A percentile compares a stretch with the other conserved stretches of the same genome.
Evolutionary conservation across 2,888 invertebrate genomes (phyloP).

Genomic region (Cryptus armator): DNA sequence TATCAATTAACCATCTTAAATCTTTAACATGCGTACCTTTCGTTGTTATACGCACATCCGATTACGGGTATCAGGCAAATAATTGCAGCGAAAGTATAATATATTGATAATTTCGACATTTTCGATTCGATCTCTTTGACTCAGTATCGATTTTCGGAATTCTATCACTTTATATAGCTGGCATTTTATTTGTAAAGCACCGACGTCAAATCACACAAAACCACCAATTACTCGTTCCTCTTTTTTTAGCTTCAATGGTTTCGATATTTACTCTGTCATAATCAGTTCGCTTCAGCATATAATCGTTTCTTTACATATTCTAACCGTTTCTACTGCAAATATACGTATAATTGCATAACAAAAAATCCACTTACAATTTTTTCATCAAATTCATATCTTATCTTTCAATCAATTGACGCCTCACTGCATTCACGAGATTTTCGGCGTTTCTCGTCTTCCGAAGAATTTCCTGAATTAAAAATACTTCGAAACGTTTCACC

Average conservation of each 20-base stretch:
- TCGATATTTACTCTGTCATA: too few species aligned
- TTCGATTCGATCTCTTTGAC: background rate
- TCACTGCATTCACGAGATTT: too few species aligned
- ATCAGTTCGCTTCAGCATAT: too few species aligned
- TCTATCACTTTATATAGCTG: background rate
- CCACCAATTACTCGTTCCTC: background rate
- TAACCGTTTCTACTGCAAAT: too few species aligned
- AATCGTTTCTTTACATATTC: too few species aligned
- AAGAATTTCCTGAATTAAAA: too few species aligned
- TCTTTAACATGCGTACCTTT: background rate
- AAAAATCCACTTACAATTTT: too few species aligned
- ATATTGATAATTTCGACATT: slow-evolving; percentile 3
- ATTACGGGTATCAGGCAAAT: background rate
- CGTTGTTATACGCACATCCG: background rate
- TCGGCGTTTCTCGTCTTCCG: too few species aligned
- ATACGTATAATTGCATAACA: too few species aligned
- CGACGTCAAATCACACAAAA: background rate
- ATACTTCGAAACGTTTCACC: too few species aligned
- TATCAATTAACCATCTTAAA: background rate
- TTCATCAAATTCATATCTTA: too few species aligned
- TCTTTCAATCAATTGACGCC: too few species aligned
- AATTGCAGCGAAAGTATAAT: background rate
- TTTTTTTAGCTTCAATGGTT: background rate
- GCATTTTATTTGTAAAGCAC: background rate
- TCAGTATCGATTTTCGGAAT: background rate